Base-by-base conservation (phyloP, 2,888 invertebrate genomes). In the Poecilus cupreus region DNA sequence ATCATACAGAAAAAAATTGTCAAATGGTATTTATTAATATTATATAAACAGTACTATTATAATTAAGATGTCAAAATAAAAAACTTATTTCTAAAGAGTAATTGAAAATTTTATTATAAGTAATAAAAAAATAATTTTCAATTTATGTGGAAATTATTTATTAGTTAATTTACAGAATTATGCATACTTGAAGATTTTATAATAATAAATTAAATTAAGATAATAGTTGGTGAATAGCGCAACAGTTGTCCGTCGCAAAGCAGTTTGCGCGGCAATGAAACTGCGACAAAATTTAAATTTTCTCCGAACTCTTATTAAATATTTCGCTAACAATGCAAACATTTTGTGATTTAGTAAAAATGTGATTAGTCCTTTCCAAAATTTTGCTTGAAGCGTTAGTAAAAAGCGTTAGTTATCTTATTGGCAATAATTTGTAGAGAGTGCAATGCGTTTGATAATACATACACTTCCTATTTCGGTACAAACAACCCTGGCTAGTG, bases 391-490 rank as follows among this genome's bases (percentile, higher is more conserved):
- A 68, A 68, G 64, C 64, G 32, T 68, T 68, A 68, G 64, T 68
- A 68, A 22, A 32, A 68, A 68, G 64, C 64, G 39, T 68, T 68
- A 68, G 37, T 18, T 54, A 54, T 54, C 11, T 54, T 43, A 43
- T 32, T 6, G 24, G 11, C 3, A 54, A 22, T 22, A 54, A 22
- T 54, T 60, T 60, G 26, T 32, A 10, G n/a, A n/a, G 26, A 60
- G 18, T 70, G 72, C 72, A 22, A 72, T 43, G 72, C 72, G 22
- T 37, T 46, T 37, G 18, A 46, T 24, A 57, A 70, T 80, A 80
- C 80, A 72, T 80, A 80, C 80, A 80, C 80, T 80, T 80, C 54
- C 80, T 49, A 43, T 80, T 80, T 72, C 80, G 80, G 39, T 80
- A 80, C 16, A 70, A 68, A 72, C 80, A 80, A 80, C 39, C 22